A percentile compares a stretch with the other conserved stretches of the same genome.
Evolutionary conservation across 2,888 invertebrate species (phyloP).

Genomic region (Bibio marci): DNA sequence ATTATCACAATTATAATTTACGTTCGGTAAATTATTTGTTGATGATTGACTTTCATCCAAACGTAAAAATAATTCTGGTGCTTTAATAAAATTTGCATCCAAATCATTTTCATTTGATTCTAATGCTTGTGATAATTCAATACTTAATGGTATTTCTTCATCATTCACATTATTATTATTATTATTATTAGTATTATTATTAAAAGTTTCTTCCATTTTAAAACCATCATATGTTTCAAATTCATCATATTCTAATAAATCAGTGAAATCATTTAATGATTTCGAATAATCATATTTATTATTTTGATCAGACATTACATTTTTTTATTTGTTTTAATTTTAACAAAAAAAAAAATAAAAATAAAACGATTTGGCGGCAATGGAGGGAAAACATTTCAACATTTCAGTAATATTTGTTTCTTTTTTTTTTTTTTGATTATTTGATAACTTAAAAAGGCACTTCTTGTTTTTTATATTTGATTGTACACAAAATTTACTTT

Average conservation of each 20-base stretch:
- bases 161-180: not conserved
- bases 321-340: not conserved
- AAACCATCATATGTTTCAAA: slow-evolving; percentile 1
- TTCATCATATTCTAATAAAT: slow-evolving; percentile 6
- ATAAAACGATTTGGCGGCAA: no score
- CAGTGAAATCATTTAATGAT: slow-evolving; percentile 1
- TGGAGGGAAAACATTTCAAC: no score
- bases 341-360: not conserved
- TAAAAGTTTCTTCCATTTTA: not conserved
- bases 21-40: no score
- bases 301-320: not conserved
- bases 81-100: slow-evolving; percentile 1
- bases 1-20: no score
- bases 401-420: no score
- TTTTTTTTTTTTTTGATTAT: no score
- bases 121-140: slow-evolving; percentile 9
- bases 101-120: not conserved
- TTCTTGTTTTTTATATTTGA: no score
- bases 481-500: no score
- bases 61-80: slow-evolving; percentile 10
- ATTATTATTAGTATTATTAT: no score
- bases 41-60: slow-evolving; percentile 6
- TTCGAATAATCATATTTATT: not conserved
- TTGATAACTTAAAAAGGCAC: no score
- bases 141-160: slow-evolving; percentile 10